Percentiles rank a stretch among this genome's conserved stretches.
Conservation (phyloP, 2,888 invertebrate species). For the Cotesia congregata region DNA sequence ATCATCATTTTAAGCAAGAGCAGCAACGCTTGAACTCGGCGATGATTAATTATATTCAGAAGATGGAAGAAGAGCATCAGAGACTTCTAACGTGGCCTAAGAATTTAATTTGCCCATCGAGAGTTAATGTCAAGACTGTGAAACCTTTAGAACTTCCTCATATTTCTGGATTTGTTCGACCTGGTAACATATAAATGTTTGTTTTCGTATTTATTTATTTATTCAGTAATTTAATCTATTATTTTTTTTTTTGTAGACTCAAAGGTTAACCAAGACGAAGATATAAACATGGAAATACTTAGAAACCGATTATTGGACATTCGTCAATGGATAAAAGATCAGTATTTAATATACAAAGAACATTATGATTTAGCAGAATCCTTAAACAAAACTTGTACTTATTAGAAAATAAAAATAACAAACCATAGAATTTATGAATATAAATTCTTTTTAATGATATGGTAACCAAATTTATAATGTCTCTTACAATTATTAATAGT, state of each 20-base stretch:
- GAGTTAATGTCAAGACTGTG: constrained; percentile 33
- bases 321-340: constrained; percentile 60
- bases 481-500: not conserved
- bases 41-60: constrained; percentile 36
- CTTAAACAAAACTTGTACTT: constrained; percentile 54
- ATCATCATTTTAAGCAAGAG: constrained; percentile 16
- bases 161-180: constrained; percentile 50
- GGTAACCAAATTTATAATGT: not conserved
- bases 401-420: not conserved
- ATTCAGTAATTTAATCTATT: too few relatives aligned
- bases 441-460: not conserved
- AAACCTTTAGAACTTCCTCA: constrained; percentile 58
- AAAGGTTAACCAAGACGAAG: not conserved
- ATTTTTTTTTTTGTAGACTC: not conserved
- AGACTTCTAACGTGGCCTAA: constrained; percentile 39
- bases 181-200: constrained; percentile 49
- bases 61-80: constrained; percentile 45
- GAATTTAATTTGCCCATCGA: constrained; percentile 37
- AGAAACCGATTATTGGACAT: constrained; percentile 54
- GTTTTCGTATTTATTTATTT: too few relatives aligned
- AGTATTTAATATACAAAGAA: constrained; percentile 57
- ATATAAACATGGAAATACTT: constrained; percentile 39
- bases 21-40: constrained; percentile 17
- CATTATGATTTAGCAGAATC: constrained; percentile 55
- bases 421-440: not conserved